A percentile compares a stretch with the other conserved stretches of the same genome.
Evolutionary conservation across 2,797 vertebrate species (phyloP).

Genomic region (Spondyliosoma cantharus): DNA sequence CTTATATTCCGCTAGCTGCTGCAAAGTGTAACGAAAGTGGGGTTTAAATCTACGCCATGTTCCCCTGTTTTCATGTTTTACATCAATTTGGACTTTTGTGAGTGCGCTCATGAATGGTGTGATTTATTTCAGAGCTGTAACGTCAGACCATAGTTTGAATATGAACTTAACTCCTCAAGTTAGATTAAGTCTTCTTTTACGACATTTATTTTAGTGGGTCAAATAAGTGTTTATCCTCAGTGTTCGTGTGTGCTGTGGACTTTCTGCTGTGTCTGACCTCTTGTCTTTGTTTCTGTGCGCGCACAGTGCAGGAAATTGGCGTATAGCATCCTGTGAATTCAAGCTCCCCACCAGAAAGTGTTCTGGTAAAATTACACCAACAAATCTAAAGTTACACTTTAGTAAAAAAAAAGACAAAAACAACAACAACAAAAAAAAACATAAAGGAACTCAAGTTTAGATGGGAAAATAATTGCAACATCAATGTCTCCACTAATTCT

Average conservation of each 20-base stretch:
- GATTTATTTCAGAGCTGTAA: neutral
- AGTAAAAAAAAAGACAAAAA: neutral
- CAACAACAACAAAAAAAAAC: neutral
- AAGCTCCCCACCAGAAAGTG: neutral
- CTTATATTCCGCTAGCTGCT: neutral
- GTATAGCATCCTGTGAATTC: conserved; percentile 47
- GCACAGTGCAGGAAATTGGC: conserved; percentile 37
- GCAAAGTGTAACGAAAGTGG: neutral
- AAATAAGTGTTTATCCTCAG: neutral
- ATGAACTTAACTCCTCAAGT: neutral
- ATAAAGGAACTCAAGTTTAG: neutral
- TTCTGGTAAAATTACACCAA: neutral
- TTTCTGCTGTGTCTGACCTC: conserved; percentile 13
- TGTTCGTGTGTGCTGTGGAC: neutral
- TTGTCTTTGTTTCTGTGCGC: conserved; percentile 23
- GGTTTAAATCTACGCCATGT: neutral
- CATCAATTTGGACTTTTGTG: neutral
- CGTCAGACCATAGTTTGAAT: neutral
- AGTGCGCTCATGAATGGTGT: neutral
- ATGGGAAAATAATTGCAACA: neutral
- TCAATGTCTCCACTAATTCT: neutral
- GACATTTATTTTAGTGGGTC: neutral
- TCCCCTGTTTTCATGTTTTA: neutral
- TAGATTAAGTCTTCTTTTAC: no score
- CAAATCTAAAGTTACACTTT: neutral